A percentile compares a stretch with the other conserved stretches of the same genome.
Conservation (phyloP, 2,888 invertebrate genomes). For the Drymonia ruficornis region DNA sequence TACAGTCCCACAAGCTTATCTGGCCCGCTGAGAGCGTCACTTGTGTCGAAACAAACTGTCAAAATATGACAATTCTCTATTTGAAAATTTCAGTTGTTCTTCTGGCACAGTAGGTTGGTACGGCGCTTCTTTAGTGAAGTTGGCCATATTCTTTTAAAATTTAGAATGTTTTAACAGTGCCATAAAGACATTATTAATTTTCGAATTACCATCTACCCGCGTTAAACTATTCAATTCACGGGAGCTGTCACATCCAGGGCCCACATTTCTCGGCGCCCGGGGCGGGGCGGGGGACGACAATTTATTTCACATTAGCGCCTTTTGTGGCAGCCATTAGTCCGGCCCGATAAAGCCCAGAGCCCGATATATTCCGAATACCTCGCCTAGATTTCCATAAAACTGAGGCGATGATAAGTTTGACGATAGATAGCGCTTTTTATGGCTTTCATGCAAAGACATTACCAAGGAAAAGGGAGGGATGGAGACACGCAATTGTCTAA, state of each 20-base stretch:
- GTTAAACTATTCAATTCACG: constrained; percentile 2
- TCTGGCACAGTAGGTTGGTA: too few species aligned
- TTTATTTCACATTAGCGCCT: constrained; percentile 80
- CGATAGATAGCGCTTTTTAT: constrained; percentile 24
- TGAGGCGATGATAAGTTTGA: constrained; percentile 31
- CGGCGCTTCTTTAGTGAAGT: too few species aligned
- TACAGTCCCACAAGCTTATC: too few species aligned
- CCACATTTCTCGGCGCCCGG: constrained; percentile 19
- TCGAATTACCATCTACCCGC: not conserved
- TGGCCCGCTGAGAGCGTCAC: too few species aligned
- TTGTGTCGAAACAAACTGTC: too few species aligned
- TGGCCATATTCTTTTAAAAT: too few species aligned
- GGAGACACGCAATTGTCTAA: too few species aligned
- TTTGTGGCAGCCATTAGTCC: constrained; percentile 64
- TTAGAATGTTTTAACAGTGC: too few species aligned
- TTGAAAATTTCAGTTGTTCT: too few species aligned
- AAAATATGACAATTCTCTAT: too few species aligned
- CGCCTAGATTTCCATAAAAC: constrained; percentile 48
- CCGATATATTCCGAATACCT: constrained; percentile 48
- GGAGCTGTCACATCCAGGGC: constrained; percentile 27
- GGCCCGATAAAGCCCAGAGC: constrained; percentile 46
- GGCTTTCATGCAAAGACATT: too few species aligned
- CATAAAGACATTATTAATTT: not conserved
- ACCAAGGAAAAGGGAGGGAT: too few species aligned
- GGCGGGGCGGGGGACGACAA: constrained; percentile 62